Base-by-base conservation (phyloP, 2,797 vertebrate species). In the Spatula versicolor region DNA sequence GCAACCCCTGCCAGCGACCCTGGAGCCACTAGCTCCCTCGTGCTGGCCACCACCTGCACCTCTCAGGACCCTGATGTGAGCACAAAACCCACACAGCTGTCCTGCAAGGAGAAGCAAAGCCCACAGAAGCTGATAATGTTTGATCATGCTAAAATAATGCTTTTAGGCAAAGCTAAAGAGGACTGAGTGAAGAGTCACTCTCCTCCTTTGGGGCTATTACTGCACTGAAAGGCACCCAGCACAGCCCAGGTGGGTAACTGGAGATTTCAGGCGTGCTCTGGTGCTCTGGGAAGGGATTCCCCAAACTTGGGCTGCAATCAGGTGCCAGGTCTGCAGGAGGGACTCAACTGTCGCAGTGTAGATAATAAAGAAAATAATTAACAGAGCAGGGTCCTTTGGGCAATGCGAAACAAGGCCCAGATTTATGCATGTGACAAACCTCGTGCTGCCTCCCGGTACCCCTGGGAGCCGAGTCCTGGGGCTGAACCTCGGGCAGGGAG, bases 281-380 rank as follows among this genome's bases (percentile, higher is more conserved):
- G 26, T 77, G 50, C 46, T 84, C 59, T 54, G 26, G 9, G 25
- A 86, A 90, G 43, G 52, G 6, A 5, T 52, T 83, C 6, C 8
- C 19, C 6, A 3, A 1, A 1, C 19, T 72, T 30, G 31, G 59
- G 54, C 68, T 77, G 55, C 68, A 77, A 11, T 33, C 28, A n/a
- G 33, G 30, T 50, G 37, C 41, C 72, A 68, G 67, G 56, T 75
- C 71, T 74, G 55, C 58, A 77, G 71, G 58, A 85, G 19, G 68
- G 72, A 90, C 39, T 87, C 68, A 78, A 78, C 69, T 55, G 31
- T 80, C 73, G 85, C 58, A 66, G 55, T 2, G 2, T 5, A 80
- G 72, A 87, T 87, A 78, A 64, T 71, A 81, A 64, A 59, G 54
- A 95, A 89, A 92, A 93, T 87, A 92, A 90, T 95, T 83, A 95